These are phyloP conservation scores for Varanus komodoensis DNA, from an alignment of 2,113 vertebrate genomes.

Conservation along the genomic window DNA sequence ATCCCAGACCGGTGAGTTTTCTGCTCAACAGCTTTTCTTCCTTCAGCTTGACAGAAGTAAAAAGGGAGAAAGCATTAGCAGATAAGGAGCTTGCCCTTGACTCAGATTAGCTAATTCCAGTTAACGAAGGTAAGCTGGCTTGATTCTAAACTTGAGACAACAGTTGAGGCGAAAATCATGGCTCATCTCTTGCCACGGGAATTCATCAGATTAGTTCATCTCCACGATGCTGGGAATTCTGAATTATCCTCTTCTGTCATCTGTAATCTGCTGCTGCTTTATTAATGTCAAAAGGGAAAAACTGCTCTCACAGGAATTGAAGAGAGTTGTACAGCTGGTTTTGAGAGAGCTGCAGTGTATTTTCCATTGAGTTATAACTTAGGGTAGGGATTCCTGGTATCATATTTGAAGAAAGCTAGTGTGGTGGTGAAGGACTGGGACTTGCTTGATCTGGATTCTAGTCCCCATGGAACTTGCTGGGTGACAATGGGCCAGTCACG, in stretches of 20 bases:
- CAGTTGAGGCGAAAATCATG: background rate
- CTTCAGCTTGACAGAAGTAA: background rate
- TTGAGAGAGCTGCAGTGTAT: background rate
- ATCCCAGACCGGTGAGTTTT: background rate
- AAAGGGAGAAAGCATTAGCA: constrained; percentile 15
- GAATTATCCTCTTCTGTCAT: background rate
- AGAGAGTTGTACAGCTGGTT: background rate
- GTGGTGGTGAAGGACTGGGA: too few relatives aligned
- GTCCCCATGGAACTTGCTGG: too few relatives aligned
- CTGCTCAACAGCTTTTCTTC: background rate
- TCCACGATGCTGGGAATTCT: too few relatives aligned
- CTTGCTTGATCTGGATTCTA: too few relatives aligned
- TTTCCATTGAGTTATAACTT: background rate
- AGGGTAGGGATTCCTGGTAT: background rate
- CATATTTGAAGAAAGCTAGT: too few relatives aligned
- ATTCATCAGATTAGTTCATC: background rate
- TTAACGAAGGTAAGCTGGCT: background rate
- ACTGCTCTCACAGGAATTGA: background rate
- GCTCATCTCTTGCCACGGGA: background rate
- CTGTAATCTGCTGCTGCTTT: background rate
- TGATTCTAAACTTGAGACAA: constrained; percentile 11
- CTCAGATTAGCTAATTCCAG: constrained; percentile 21
- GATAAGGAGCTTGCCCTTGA: constrained; percentile 19
- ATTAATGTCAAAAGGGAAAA: background rate
- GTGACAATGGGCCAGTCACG: too few relatives aligned